Base-by-base conservation (phyloP, 2,797 vertebrate species). In the Hyperoplus immaculatus region DNA sequence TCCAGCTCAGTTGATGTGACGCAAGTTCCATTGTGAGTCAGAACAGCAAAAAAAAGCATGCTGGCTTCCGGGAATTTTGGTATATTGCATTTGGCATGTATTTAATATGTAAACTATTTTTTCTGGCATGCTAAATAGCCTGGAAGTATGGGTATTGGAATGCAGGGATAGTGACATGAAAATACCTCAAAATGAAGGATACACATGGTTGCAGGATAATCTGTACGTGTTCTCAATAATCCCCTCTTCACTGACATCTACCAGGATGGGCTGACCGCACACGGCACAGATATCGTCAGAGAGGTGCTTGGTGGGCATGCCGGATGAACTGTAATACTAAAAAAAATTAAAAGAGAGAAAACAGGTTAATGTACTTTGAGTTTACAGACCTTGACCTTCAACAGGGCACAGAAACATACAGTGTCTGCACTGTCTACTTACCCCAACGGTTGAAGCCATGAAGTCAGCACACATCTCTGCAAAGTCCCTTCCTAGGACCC, bases 391-490 rank as follows among this genome's bases (percentile, higher is more conserved):
- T 38, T 38, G 14, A 46, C 18, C 9, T 58, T 3, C 6, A 42
- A 58, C 5, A 54, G 3, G 16, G 54, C 29, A 61, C 53, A 64
- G 15, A 60, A 59, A 72, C 16, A 36, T 6, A 51, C 16, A 58
- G 4, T 0, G 29, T 41, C 55, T 67, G 12, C 12, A 54, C 15
- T 6, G 82, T 42, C 2, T 4, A 74, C 96, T 96, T 88, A 99
- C 98, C 91, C 98, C 98, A 18, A 99, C 96, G 0, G 98, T 99
- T 1, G 98, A 99, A 2, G 98, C 98, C 98, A 99, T 99, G 91
- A 97, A 99, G 88, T 99, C 98, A 0, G 98, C 98, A 88, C 98
- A 99, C 97, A 99, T 99, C 91, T 99, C 98, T 0, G 98, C 98
- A 87, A 99, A 99, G 93, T 99, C 98, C 39, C 98, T 92, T 61